Evolutionary conservation across 2,113 vertebrate species (phyloP).

Genomic region (Cyanistes caeruleus): DNA sequence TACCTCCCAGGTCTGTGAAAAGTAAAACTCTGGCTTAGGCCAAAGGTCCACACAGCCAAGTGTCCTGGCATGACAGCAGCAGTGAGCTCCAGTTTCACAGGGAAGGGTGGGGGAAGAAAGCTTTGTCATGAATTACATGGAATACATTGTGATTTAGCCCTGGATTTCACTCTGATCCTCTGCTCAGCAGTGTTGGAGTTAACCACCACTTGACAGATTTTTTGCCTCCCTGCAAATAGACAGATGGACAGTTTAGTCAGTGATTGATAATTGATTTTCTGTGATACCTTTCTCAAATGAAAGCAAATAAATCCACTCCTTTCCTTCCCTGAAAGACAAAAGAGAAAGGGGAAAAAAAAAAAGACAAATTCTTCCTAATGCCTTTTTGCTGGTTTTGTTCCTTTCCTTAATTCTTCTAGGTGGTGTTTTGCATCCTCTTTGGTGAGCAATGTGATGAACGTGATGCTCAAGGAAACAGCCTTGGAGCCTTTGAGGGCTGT

Average conservation of each 20-base stretch:
- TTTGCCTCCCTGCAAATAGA: neutral
- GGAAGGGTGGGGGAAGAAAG: neutral
- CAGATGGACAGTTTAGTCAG: neutral
- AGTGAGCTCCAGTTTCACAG: neutral
- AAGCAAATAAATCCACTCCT: neutral
- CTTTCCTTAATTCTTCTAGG: neutral
- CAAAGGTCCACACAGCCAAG: neutral
- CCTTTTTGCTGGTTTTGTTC: neutral
- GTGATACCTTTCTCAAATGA: neutral
- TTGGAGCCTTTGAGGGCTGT: neutral
- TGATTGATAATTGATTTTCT: neutral
- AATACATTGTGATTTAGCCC: neutral
- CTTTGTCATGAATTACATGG: neutral
- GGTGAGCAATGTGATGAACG: neutral
- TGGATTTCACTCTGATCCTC: neutral
- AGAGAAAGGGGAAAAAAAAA: neutral
- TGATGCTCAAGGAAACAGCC: neutral
- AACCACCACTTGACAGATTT: neutral
- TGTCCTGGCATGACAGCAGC: neutral
- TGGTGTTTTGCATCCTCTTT: neutral
- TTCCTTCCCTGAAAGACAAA: neutral
- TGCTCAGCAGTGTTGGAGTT: neutral
- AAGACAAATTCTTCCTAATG: neutral
- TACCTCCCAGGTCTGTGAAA: neutral
- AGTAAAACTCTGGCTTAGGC: neutral